Conservation (phyloP, 2,888 invertebrate species). For the Chymomyza procnemis region DNA sequence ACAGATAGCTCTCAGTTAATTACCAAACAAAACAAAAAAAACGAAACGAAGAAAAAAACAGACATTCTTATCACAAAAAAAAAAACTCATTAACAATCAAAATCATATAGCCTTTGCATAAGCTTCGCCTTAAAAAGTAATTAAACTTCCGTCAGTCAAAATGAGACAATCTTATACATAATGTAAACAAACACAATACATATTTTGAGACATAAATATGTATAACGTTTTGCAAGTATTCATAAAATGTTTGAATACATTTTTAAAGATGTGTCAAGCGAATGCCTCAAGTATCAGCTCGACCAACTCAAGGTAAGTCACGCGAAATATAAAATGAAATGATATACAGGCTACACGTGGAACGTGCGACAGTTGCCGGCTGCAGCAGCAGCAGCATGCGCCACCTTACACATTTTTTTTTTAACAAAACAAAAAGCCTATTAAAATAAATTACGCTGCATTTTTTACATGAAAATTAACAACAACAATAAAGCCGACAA, state of each 20-base stretch:
- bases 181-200: conserved; percentile 19
- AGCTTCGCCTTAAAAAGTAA: conserved; percentile 29
- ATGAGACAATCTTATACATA: conserved; percentile 1
- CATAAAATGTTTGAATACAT: conserved; percentile 43
- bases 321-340: not conserved
- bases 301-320: not conserved
- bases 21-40: not conserved
- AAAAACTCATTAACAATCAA: conserved; percentile 42
- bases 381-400: conserved; percentile 27
- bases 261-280: conserved; percentile 26
- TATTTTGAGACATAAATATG: conserved; percentile 18
- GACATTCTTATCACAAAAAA: conserved; percentile 12
- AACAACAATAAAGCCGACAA: conserved; percentile 21
- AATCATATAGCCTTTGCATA: not conserved
- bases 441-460: conserved; percentile 68
- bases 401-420: too few relatives aligned
- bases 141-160: conserved; percentile 43
- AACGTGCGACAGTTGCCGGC: conserved; percentile 19
- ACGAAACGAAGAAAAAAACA: too few relatives aligned
- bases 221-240: conserved; percentile 16
- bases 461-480: conserved; percentile 62
- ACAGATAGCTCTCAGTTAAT: not conserved
- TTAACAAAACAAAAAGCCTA: conserved; percentile 49
- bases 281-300: not conserved
- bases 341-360: not conserved